Base-by-base conservation (phyloP, 2,797 vertebrate genomes). In the Hypotaenidia philippensis region DNA sequence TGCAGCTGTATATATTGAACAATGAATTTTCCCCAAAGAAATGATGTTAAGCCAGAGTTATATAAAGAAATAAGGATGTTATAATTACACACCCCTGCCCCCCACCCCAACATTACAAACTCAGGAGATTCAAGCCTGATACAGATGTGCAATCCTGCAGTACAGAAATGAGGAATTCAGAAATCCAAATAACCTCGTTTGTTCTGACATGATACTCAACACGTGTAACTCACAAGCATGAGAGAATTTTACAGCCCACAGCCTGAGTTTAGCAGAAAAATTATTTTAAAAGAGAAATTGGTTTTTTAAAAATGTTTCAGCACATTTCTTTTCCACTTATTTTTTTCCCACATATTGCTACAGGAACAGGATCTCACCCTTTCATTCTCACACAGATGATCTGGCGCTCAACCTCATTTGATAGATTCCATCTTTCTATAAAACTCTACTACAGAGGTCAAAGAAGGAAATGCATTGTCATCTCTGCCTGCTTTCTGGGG, bases 391-490 rank as follows among this genome's bases (percentile, higher is more conserved):
- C n/a, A 63, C 32, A 83, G 83, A 31, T 93, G 50, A 81, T 83
- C 1, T 78, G 65, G n/a, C 0, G 0, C 71, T 61, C 8, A 3
- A 76, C 64, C 38, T 59, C 21, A 89, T 78, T 72, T 44, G 38
- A 61, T 1, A 52, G 92, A 94, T 86, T 80, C 68, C 57, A 89
- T 91, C 89, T 90, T 83, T 86, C 72, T 90, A 32, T 50, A 91
- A 49, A 88, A 70, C 55, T 66, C 14, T 2, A 8, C 53, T 60
- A 10, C 57, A 87, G 87, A 95, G 94, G 92, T 83, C 92, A 94
- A 63, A 50, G 77, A 84, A 92, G 93, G 91, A 96, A 96, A 95
- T 91, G 93, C 94, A 91, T 41, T 88, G 87, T 94, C 95, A 95
- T 90, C 85, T 63, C 64, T 94, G 92, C 26, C 85, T 94, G 70